A percentile compares a stretch with the other conserved stretches of the same genome.
Conservation (phyloP, 2,888 invertebrate species). For the Neocrepidodera transversa region DNA sequence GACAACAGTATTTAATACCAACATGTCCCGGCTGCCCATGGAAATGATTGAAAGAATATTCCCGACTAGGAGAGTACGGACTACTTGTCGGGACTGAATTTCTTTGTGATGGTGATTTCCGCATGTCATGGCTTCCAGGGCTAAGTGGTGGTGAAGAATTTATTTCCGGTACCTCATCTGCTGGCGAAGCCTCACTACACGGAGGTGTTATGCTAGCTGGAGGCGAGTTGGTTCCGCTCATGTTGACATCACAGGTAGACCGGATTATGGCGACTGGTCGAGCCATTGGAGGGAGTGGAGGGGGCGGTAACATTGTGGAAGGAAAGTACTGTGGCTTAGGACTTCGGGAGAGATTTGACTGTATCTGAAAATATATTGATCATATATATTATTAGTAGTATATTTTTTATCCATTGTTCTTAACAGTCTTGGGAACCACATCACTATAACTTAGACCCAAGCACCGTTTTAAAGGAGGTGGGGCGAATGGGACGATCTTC, state of each 20-base stretch:
- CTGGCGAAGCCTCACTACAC: conserved; percentile 57
- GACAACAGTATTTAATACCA: conserved; percentile 59
- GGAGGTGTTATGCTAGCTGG: conserved; percentile 70
- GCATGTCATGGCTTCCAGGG: conserved; percentile 56
- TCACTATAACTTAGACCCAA: too few relatives aligned
- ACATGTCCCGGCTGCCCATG: conserved; percentile 89
- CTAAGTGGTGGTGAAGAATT: conserved; percentile 60
- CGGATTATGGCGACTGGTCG: conserved; percentile 95
- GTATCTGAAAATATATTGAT: conserved; percentile 61
- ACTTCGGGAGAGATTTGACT: conserved; percentile 68
- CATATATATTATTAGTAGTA: too few relatives aligned
- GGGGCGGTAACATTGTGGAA: conserved; percentile 93
- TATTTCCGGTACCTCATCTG: conserved; percentile 56
- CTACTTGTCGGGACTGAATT: conserved; percentile 51
- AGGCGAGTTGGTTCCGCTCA: conserved; percentile 69
- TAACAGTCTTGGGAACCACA: too few relatives aligned
- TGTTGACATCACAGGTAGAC: conserved; percentile 74
- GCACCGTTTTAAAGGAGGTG: too few relatives aligned
- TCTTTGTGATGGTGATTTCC: conserved; percentile 58
- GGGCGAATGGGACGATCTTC: too few relatives aligned
- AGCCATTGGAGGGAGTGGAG: conserved; percentile 95
- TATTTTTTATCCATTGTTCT: too few relatives aligned
- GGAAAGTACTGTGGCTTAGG: conserved; percentile 86
- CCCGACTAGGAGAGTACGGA: conserved; percentile 58
- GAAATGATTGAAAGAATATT: conserved; percentile 89